Conservation (phyloP, 2,113 vertebrate species). For the Ahaetulla prasina region DNA sequence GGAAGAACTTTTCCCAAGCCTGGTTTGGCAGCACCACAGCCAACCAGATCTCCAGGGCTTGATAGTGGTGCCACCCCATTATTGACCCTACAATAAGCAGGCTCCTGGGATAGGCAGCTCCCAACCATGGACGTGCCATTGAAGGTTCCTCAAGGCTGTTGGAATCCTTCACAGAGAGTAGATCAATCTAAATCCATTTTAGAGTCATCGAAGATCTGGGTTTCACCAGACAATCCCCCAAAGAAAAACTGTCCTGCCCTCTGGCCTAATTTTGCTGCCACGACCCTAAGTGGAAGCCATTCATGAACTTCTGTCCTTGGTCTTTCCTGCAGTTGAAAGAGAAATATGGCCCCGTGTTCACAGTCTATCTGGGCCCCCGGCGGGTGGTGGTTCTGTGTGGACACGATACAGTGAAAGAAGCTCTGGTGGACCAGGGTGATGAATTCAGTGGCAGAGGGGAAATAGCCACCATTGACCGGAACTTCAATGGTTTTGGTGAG, state of each 20-base stretch:
- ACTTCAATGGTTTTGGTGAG: slow-evolving; percentile 65
- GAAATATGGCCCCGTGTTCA: slow-evolving; percentile 64
- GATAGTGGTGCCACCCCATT: background rate
- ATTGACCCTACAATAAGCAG: background rate
- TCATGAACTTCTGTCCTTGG: background rate
- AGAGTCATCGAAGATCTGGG: background rate
- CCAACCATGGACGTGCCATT: background rate
- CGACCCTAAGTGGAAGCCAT: background rate
- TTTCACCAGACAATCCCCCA: background rate
- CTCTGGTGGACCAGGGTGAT: slow-evolving; percentile 56
- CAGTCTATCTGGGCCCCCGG: slow-evolving; percentile 57
- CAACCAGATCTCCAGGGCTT: background rate
- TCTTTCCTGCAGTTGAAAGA: slow-evolving; percentile 51
- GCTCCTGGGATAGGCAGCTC: background rate
- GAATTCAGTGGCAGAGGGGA: slow-evolving; percentile 65
- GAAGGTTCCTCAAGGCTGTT: background rate
- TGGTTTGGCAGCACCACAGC: background rate
- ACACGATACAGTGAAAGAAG: slow-evolving; percentile 64
- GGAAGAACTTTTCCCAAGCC: background rate
- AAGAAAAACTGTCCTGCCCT: background rate
- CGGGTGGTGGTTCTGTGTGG: slow-evolving; percentile 65
- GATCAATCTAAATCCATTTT: background rate
- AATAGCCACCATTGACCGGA: slow-evolving; percentile 54
- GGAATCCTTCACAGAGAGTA: background rate
- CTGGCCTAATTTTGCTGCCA: background rate